phyloP scores from a whole-genome alignment of 2,113 vertebrate species.

The Chloropsis cyanopogon region DNA sequence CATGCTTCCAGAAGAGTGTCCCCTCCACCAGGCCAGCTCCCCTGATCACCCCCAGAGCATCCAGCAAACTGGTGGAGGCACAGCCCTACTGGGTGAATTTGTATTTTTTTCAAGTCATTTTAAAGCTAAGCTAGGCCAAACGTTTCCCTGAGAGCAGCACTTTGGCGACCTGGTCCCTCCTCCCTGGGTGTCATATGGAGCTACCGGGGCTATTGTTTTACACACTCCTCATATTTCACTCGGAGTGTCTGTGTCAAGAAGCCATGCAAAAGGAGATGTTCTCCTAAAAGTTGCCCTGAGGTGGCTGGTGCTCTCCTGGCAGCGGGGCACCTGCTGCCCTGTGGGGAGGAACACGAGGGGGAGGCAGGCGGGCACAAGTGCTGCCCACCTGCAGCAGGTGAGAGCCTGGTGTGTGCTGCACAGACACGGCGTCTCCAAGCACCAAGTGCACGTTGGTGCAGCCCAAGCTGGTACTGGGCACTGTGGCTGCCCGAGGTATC shows the following conservation, averaged over 20 bases:
- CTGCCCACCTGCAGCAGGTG: rapidly evolving
- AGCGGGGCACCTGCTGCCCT: neutral
- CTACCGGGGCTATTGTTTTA: constrained; percentile 17
- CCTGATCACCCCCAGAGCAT: neutral
- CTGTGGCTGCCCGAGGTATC: neutral
- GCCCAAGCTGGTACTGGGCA: neutral
- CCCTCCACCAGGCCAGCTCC: neutral
- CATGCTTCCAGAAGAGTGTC: too few species aligned
- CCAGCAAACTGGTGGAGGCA: neutral
- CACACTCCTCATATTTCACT: constrained; percentile 29
- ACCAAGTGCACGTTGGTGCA: rapidly evolving
- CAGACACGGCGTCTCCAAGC: neutral
- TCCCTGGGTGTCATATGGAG: neutral
- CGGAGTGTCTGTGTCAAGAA: neutral
- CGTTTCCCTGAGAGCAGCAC: neutral
- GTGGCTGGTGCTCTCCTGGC: neutral
- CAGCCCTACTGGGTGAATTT: neutral
- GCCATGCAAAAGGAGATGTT: neutral
- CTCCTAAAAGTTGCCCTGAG: neutral
- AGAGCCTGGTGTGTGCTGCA: rapidly evolving
- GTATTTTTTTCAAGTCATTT: neutral
- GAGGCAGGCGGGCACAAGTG: neutral
- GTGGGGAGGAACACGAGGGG: rapidly evolving
- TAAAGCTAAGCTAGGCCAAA: neutral
- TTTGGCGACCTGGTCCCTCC: neutral